Conservation (phyloP, 2,797 vertebrate species). For the Cynopterus sphinx region DNA sequence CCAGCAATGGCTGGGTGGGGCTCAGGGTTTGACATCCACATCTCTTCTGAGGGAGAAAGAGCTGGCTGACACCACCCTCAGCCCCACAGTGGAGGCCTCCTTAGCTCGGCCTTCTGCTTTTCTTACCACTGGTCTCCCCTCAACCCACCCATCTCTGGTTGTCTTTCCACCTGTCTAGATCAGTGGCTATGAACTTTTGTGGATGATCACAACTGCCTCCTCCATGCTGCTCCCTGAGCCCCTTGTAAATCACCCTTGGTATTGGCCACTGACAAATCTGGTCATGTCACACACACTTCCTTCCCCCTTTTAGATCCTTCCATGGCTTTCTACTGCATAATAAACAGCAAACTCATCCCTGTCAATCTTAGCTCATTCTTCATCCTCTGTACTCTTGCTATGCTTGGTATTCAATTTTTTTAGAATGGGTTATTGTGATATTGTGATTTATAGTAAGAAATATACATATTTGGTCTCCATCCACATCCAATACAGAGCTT, state of each 20-base stretch:
- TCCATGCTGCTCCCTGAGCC: background rate
- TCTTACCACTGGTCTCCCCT: background rate
- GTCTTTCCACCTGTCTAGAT: background rate
- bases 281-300: background rate
- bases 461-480: background rate
- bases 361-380: background rate
- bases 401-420: background rate
- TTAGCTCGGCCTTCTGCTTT: background rate
- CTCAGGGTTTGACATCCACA: background rate
- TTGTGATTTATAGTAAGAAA: slow-evolving; percentile 3
- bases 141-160: background rate
- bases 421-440: background rate
- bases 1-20: background rate
- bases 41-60: background rate
- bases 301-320: background rate
- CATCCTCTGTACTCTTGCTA: background rate
- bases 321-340: background rate
- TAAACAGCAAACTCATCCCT: background rate
- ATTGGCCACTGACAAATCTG: background rate
- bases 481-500: background rate
- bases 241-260: background rate
- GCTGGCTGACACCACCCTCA: background rate
- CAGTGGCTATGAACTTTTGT: background rate
- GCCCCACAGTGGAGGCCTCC: background rate
- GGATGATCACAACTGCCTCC: background rate